These are phyloP conservation scores for Diarsia rubi DNA, from an alignment of 2,888 invertebrate genomes.

Conservation along the genomic window DNA sequence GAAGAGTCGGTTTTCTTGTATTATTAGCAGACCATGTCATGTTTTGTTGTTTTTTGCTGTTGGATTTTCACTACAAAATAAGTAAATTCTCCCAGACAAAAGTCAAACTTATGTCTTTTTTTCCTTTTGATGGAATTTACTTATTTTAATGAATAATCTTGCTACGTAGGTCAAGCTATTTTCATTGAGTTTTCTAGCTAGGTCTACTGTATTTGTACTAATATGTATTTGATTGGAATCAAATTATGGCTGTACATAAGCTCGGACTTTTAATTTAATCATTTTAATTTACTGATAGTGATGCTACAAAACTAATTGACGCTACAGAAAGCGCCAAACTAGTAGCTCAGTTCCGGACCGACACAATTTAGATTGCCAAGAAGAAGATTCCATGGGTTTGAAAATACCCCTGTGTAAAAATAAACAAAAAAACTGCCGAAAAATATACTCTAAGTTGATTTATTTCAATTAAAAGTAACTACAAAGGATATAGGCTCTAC, in stretches of 20 bases:
- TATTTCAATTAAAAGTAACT: not conserved
- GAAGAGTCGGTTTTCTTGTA: conserved; percentile 44
- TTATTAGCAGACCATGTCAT: conserved; percentile 40
- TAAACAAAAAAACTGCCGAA: not conserved
- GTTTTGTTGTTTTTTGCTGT: not conserved
- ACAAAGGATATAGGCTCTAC: not conserved
- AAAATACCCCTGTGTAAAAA: not conserved
- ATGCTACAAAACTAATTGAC: too few relatives aligned
- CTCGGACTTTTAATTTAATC: not conserved
- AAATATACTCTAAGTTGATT: not conserved
- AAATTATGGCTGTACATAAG: not conserved
- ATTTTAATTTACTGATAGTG: too few relatives aligned
- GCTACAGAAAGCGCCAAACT: too few relatives aligned
- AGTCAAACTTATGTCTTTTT: too few relatives aligned
- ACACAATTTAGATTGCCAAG: too few relatives aligned
- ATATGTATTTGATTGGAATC: not conserved
- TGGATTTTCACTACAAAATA: not conserved
- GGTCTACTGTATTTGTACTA: not conserved
- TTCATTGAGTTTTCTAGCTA: not conserved
- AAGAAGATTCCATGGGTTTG: too few relatives aligned
- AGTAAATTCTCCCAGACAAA: too few relatives aligned
- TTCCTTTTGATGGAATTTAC: too few relatives aligned
- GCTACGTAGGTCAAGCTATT: not conserved
- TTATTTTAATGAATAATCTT: not conserved
- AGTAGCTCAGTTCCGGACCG: too few relatives aligned